phyloP scores from a whole-genome alignment of 2,888 invertebrate genomes.

The Antheraea assamensis region DNA sequence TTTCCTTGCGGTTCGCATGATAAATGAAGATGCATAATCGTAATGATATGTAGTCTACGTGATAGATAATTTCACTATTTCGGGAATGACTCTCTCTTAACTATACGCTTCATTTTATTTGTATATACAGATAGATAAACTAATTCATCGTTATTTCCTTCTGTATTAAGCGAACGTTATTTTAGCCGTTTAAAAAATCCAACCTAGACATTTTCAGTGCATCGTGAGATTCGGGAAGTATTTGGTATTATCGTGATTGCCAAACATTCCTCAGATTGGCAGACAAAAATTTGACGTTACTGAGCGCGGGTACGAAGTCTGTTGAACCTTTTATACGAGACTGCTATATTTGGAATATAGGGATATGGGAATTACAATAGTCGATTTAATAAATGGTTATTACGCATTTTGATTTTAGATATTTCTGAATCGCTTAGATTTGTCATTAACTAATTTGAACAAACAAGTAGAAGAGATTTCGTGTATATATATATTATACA shows the following conservation, averaged over 20 bases:
- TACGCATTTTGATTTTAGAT: background rate
- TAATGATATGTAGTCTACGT: too few relatives aligned
- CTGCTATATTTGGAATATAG: background rate
- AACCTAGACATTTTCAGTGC: background rate
- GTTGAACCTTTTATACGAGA: background rate
- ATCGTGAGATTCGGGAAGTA: background rate
- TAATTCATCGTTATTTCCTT: background rate
- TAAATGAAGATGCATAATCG: too few relatives aligned
- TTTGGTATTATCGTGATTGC: conserved; percentile 5
- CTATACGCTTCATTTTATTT: too few relatives aligned
- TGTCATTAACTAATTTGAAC: too few relatives aligned
- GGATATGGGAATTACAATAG: background rate
- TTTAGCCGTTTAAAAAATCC: background rate
- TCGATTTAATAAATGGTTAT: background rate
- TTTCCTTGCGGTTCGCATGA: too few relatives aligned
- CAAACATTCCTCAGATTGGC: conserved; percentile 14
- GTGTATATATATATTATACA: too few relatives aligned
- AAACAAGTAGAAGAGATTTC: too few relatives aligned
- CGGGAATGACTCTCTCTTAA: too few relatives aligned
- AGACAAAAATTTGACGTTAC: conserved; percentile 7
- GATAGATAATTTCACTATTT: too few relatives aligned
- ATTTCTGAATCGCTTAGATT: too few relatives aligned
- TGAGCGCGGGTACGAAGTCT: background rate
- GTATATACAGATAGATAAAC: too few relatives aligned
- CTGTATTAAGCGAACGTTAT: background rate